These are phyloP conservation scores for Phrynocephalus vlangalii DNA, from an alignment of 2,797 vertebrate species.

Conservation along the genomic window DNA sequence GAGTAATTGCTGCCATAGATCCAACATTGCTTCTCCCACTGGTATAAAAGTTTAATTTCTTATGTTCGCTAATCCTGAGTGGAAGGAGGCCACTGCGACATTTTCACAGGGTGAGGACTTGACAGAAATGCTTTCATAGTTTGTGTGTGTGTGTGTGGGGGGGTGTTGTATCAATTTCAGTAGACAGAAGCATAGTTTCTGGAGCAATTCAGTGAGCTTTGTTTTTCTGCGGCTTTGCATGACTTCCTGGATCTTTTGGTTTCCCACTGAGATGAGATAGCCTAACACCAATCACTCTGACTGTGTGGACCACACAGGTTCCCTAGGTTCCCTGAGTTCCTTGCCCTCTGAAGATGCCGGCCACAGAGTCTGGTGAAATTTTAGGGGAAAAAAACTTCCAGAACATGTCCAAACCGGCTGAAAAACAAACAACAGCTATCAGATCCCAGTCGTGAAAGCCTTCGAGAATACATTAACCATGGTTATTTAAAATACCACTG, in stretches of 20 bases:
- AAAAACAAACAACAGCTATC: no score
- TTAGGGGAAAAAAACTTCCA: no score
- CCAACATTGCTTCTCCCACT: conserved; percentile 2
- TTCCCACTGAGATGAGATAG: no score
- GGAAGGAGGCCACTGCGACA: neutral
- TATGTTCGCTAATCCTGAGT: conserved; percentile 9
- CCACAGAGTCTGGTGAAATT: no score
- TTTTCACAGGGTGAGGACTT: conserved; percentile 12
- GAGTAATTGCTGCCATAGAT: conserved; percentile 22
- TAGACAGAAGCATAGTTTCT: neutral
- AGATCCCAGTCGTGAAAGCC: no score
- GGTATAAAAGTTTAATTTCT: conserved; percentile 15
- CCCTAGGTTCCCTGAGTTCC: no score
- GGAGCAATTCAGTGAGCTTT: neutral
- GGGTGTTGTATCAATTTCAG: neutral
- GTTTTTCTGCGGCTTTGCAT: neutral
- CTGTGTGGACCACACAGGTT: no score
- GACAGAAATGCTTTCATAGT: neutral
- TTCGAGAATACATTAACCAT: neutral
- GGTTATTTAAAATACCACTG: neutral
- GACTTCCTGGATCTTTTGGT: no score
- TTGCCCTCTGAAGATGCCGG: no score
- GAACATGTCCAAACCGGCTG: no score
- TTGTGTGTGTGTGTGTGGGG: neutral
- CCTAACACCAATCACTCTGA: neutral